Percentiles rank a stretch among this genome's conserved stretches.
Conservation (phyloP, 2,888 invertebrate species). For the Gastracanthus pulcherrimus region DNA sequence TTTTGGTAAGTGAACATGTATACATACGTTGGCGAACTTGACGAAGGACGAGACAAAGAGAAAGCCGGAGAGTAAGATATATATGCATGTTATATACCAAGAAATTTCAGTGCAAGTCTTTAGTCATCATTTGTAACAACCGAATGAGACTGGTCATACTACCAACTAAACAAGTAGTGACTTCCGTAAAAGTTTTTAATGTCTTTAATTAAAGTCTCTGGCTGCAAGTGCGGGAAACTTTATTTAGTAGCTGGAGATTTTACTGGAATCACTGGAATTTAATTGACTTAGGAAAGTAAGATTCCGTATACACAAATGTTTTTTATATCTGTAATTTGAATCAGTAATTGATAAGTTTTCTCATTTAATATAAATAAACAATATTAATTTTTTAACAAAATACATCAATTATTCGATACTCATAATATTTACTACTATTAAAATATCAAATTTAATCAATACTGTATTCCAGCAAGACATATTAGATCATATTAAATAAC, state of each 20-base stretch:
- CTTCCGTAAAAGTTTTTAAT: neutral
- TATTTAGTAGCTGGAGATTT: neutral
- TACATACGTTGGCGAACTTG: neutral
- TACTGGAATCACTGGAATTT: neutral
- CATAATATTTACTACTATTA: too few relatives aligned
- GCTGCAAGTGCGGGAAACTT: neutral
- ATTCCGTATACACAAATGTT: neutral
- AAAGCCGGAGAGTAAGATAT: neutral
- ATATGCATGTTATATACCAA: neutral
- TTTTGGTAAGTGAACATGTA: neutral
- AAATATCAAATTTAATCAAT: neutral
- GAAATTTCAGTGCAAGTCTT: slow-evolving; percentile 14
- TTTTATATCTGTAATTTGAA: neutral
- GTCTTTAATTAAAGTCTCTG: neutral
- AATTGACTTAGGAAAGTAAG: neutral
- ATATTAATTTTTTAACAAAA: neutral
- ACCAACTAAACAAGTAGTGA: neutral
- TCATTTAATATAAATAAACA: neutral
- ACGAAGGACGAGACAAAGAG: neutral
- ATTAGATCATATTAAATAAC: too few relatives aligned
- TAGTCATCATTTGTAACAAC: slow-evolving; percentile 10
- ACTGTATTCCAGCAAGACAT: too few relatives aligned
- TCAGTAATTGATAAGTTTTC: neutral
- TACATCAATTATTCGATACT: neutral
- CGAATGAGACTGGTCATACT: slow-evolving; percentile 7